phyloP scores from a whole-genome alignment of 1,140 invertebrate species.

The Bombus confusus region DNA sequence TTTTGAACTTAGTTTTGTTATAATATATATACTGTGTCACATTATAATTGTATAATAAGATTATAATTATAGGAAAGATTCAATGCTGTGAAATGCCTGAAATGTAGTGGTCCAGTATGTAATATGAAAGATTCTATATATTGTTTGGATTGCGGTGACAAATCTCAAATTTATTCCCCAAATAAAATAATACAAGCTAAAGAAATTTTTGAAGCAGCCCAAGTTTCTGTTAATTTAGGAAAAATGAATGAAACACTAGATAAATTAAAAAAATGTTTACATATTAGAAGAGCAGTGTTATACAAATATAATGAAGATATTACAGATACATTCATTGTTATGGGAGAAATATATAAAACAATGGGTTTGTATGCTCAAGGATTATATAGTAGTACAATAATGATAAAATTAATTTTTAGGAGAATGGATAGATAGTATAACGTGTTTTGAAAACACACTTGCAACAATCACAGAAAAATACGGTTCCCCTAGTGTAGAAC shows the following conservation, averaged over 20 bases:
- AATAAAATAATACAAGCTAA: constrained; percentile 78
- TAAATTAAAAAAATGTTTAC: constrained; percentile 77
- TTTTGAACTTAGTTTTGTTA: background rate
- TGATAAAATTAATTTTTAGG: constrained; percentile 65
- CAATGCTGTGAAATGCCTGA: constrained; percentile 74
- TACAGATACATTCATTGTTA: constrained; percentile 79
- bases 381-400: background rate
- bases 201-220: constrained; percentile 69
- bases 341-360: constrained; percentile 82
- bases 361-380: constrained; percentile 73
- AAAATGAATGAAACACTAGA: constrained; percentile 66
- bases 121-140: constrained; percentile 45
- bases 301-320: constrained; percentile 82
- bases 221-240: constrained; percentile 59
- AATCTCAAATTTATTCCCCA: constrained; percentile 61
- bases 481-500: constrained; percentile 84
- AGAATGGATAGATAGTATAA: constrained; percentile 78
- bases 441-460: constrained; percentile 81
- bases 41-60: background rate
- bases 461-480: constrained; percentile 81
- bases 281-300: constrained; percentile 78
- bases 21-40: background rate
- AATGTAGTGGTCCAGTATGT: constrained; percentile 74
- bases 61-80: constrained; percentile 77
- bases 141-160: constrained; percentile 74